phyloP scores from a whole-genome alignment of 2,888 invertebrate genomes.

The Macrophya annulata region DNA sequence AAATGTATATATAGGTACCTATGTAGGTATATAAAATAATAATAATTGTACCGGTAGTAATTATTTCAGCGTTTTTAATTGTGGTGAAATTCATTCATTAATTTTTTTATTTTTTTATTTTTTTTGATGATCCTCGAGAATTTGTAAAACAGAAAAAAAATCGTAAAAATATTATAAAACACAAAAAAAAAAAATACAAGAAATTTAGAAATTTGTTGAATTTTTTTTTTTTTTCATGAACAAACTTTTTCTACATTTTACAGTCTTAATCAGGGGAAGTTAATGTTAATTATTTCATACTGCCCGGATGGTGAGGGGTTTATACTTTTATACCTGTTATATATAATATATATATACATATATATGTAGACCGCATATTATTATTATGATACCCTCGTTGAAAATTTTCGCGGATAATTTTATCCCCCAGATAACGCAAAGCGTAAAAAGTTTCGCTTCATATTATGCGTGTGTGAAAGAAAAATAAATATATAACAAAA shows the following conservation, averaged over 20 bases:
- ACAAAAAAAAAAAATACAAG: not conserved
- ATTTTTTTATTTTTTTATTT: not conserved
- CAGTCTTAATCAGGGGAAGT: not conserved
- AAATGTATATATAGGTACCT: too few species aligned
- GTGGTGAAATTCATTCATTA: not conserved
- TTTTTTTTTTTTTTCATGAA: not conserved
- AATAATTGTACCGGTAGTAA: too few species aligned
- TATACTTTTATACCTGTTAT: not conserved
- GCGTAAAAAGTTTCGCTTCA: not conserved
- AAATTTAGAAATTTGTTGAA: not conserved
- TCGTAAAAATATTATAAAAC: not conserved
- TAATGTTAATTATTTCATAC: conserved; percentile 17
- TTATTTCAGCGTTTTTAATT: not conserved
- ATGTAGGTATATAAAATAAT: too few species aligned
- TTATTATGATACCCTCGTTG: not conserved
- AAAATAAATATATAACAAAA: not conserved
- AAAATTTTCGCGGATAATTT: conserved; percentile 14
- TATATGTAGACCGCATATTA: not conserved
- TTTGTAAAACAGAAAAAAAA: too few species aligned
- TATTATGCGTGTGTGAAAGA: not conserved
- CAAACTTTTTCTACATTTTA: not conserved
- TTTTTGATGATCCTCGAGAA: too few species aligned
- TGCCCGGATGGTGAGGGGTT: not conserved
- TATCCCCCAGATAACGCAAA: not conserved
- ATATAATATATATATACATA: too few species aligned